These are phyloP conservation scores for Phasianus colchicus DNA, from an alignment of 2,113 vertebrate genomes.

Conservation along the genomic window DNA sequence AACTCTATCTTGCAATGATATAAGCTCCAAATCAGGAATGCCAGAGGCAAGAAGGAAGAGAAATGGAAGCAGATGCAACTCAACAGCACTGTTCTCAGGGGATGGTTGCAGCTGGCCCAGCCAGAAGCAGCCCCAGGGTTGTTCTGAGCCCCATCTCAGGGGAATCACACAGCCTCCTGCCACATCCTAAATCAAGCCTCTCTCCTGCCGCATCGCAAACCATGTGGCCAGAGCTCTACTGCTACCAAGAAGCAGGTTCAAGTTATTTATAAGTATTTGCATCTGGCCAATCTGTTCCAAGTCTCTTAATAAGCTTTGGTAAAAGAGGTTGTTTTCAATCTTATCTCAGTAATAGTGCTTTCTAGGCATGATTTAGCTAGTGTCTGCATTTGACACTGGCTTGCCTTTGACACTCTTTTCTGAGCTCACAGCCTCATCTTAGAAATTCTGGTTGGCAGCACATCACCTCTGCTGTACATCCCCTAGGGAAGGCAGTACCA, in stretches of 20 bases:
- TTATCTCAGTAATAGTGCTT: neutral
- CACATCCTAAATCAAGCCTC: neutral
- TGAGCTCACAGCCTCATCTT: neutral
- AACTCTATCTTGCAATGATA: neutral
- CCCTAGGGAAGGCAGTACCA: neutral
- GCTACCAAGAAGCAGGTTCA: neutral
- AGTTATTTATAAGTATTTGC: neutral
- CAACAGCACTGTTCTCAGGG: neutral
- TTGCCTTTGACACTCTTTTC: neutral
- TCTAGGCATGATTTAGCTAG: neutral
- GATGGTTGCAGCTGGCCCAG: neutral
- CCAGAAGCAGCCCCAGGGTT: neutral
- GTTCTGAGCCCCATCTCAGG: neutral
- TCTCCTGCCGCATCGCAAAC: neutral
- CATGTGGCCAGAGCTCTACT: accelerated
- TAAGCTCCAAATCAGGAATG: neutral
- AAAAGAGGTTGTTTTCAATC: neutral
- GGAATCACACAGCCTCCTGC: neutral
- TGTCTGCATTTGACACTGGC: neutral
- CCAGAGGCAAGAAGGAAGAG: neutral
- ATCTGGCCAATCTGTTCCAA: neutral
- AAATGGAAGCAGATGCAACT: neutral
- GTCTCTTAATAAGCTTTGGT: neutral
- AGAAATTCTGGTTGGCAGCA: neutral
- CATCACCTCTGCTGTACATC: neutral